Conservation (phyloP, 2,113 vertebrate species). For the Geococcyx californianus region DNA sequence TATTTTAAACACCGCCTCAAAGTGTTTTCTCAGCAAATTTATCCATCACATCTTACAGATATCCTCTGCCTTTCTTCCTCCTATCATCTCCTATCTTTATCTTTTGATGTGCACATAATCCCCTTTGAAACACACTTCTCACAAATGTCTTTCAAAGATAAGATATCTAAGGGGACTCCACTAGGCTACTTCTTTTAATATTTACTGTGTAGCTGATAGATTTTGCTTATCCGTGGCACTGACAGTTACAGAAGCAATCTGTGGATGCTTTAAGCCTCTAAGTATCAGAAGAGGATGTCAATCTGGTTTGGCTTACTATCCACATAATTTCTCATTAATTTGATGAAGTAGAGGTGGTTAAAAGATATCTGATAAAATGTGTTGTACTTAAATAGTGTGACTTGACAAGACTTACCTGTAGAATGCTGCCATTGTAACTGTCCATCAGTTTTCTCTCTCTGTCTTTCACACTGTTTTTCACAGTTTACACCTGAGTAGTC, state of each 20-base stretch:
- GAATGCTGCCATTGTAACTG: neutral
- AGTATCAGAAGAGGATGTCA: neutral
- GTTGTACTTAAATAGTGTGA: neutral
- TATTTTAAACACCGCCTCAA: neutral
- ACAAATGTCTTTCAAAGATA: neutral
- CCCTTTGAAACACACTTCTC: neutral
- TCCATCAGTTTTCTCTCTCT: neutral
- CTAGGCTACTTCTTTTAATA: neutral
- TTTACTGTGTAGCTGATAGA: neutral
- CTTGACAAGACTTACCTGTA: neutral
- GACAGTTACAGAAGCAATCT: neutral
- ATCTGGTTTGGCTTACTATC: neutral
- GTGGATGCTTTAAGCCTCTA: neutral
- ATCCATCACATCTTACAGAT: neutral
- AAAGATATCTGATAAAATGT: neutral
- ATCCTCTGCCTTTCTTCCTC: neutral
- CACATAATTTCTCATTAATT: neutral
- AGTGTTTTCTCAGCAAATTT: neutral
- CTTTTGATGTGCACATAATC: neutral
- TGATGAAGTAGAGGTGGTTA: neutral
- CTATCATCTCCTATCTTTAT: neutral
- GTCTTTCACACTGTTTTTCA: neutral
- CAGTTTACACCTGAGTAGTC: neutral
- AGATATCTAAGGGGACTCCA: neutral
- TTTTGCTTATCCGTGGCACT: neutral